These are phyloP conservation scores for Blera fallax DNA, from an alignment of 2,888 invertebrate genomes.

Conservation along the genomic window DNA sequence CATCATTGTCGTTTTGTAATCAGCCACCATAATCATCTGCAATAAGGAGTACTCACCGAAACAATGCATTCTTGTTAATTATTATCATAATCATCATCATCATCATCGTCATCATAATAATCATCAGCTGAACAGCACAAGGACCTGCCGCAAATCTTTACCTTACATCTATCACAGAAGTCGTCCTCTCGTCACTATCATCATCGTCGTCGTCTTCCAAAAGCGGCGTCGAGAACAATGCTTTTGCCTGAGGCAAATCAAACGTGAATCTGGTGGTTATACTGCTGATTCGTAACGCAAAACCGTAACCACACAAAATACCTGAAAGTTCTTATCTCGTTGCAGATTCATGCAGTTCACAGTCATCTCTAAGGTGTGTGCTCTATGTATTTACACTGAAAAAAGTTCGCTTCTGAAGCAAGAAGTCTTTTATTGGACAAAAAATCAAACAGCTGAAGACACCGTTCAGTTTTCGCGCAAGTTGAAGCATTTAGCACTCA, in stretches of 20 bases:
- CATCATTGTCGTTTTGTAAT: conserved; percentile 69
- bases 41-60: conserved; percentile 61
- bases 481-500: too few relatives aligned
- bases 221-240: conserved; percentile 69
- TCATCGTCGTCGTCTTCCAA: conserved; percentile 67
- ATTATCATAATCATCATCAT: conserved; percentile 51
- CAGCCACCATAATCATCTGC: conserved; percentile 66
- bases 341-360: conserved; percentile 42
- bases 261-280: conserved; percentile 66
- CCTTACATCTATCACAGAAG: conserved; percentile 71
- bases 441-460: too few relatives aligned
- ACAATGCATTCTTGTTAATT: conserved; percentile 68
- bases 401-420: too few relatives aligned
- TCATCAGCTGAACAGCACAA: conserved; percentile 55
- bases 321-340: conserved; percentile 62
- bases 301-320: conserved; percentile 54
- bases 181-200: conserved; percentile 71
- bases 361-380: conserved; percentile 13
- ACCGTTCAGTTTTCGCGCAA: too few relatives aligned
- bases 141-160: conserved; percentile 69
- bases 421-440: too few relatives aligned
- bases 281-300: conserved; percentile 56
- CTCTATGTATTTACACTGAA: conserved; percentile 25
- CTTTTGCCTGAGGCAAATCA: conserved; percentile 67
- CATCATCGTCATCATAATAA: conserved; percentile 37